Evolutionary conservation across 2,888 invertebrate species (phyloP).

Genomic region (Melieria omissa): DNA sequence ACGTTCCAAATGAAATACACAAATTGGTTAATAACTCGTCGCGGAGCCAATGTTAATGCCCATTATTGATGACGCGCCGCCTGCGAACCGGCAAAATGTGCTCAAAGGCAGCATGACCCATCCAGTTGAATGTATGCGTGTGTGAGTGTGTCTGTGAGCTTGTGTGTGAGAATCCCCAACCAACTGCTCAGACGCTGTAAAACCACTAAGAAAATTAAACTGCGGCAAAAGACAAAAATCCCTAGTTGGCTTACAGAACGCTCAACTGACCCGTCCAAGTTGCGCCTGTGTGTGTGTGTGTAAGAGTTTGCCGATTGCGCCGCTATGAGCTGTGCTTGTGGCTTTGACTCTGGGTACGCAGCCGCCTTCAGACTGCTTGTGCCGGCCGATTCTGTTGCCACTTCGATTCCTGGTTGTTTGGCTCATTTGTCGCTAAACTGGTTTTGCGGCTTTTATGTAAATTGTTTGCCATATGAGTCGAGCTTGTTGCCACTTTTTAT

Average conservation of each 20-base stretch:
- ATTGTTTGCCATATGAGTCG: constrained; percentile 46
- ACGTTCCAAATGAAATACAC: not conserved
- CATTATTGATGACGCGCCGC: not conserved
- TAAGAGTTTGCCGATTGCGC: not conserved
- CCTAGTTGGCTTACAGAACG: too few relatives aligned
- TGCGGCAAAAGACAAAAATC: too few relatives aligned
- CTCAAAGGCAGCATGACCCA: too few relatives aligned
- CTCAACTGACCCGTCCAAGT: too few relatives aligned
- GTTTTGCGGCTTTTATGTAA: constrained; percentile 63
- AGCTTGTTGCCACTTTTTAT: not conserved
- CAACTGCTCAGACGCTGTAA: too few relatives aligned
- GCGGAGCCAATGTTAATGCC: not conserved
- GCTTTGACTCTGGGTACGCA: not conserved
- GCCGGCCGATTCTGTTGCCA: constrained; percentile 26
- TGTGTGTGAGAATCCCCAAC: too few relatives aligned
- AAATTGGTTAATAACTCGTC: constrained; percentile 6
- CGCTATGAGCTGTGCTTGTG: not conserved
- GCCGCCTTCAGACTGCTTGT: not conserved
- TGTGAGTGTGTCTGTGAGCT: too few relatives aligned
- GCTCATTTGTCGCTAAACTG: constrained; percentile 50
- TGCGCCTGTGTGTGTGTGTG: too few relatives aligned
- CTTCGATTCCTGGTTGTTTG: constrained; percentile 40
- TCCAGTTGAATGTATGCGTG: too few relatives aligned
- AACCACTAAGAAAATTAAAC: too few relatives aligned
- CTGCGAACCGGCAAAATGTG: not conserved